These are phyloP conservation scores for Melanotus villosus DNA, from an alignment of 2,888 invertebrate species.

Conservation along the genomic window DNA sequence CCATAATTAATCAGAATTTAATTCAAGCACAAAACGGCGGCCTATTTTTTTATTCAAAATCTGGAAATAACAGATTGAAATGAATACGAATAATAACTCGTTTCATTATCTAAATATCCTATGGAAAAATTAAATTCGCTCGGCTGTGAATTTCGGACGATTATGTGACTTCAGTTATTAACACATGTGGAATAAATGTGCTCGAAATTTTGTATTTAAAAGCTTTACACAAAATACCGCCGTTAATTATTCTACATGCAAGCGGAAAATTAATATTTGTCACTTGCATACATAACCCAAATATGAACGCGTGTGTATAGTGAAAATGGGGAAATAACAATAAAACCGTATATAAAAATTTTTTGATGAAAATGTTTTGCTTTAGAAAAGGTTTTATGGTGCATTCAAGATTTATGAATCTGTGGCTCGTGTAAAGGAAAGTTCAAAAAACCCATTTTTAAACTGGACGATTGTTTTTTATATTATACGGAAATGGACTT, in stretches of 20 bases:
- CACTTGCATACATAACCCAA: too few relatives aligned
- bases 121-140: not conserved
- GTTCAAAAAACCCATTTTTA: not conserved
- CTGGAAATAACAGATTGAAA: not conserved
- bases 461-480: too few relatives aligned
- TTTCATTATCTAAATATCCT: not conserved
- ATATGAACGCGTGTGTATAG: too few relatives aligned
- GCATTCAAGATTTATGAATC: not conserved
- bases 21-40: not conserved
- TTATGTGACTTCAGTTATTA: not conserved
- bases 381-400: not conserved
- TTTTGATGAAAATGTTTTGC: not conserved
- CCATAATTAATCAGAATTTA: not conserved
- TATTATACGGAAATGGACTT: not conserved
- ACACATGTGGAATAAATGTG: not conserved
- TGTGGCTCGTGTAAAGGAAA: not conserved
- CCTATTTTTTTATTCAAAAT: not conserved
- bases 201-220: not conserved
- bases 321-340: too few relatives aligned
- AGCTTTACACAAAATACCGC: not conserved
- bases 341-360: not conserved
- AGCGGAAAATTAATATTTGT: conserved; percentile 6
- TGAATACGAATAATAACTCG: not conserved
- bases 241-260: not conserved
- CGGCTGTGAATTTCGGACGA: not conserved